A percentile compares a stretch with the other conserved stretches of the same genome.
phyloP scores from a whole-genome alignment of 2,797 vertebrate genomes.

The Staurois parvus region DNA sequence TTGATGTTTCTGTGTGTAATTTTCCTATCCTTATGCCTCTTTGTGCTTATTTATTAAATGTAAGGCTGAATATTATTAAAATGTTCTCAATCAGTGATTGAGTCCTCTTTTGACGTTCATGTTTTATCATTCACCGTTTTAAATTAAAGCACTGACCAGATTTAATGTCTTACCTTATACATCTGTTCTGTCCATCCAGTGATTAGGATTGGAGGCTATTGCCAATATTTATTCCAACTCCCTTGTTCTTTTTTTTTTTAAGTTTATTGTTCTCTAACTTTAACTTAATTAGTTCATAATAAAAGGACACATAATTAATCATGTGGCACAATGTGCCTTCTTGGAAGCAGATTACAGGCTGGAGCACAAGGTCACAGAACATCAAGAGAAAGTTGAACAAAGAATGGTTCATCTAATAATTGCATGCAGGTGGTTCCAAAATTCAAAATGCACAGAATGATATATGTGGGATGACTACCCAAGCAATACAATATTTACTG shows the following conservation, averaged over 20 bases:
- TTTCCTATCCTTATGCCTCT: background rate
- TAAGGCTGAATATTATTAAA: background rate
- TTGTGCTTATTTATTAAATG: background rate
- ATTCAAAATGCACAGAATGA: background rate
- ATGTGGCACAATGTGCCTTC: constrained; percentile 25
- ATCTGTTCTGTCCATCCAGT: constrained; percentile 5
- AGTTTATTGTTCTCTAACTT: constrained; percentile 24
- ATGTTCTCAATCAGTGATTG: background rate
- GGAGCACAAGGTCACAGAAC: constrained; percentile 35
- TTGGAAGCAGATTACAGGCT: constrained; percentile 31
- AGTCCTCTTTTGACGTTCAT: background rate
- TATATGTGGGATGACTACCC: background rate
- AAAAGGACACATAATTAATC: constrained; percentile 49
- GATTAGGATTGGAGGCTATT: background rate
- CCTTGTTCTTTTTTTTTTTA: constrained; percentile 30
- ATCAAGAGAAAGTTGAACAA: constrained; percentile 38
- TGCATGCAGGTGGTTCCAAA: constrained; percentile 2
- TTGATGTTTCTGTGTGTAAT: background rate
- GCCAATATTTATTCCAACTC: constrained; percentile 36
- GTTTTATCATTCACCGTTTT: constrained; percentile 9
- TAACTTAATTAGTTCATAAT: constrained; percentile 47
- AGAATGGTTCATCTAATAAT: constrained; percentile 5
- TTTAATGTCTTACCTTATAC: constrained; percentile 5
- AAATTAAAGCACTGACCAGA: constrained; percentile 30
- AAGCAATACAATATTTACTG: no score